These are phyloP conservation scores for Tupaia tana DNA, from an alignment of 2,113 vertebrate genomes.

Conservation along the genomic window DNA sequence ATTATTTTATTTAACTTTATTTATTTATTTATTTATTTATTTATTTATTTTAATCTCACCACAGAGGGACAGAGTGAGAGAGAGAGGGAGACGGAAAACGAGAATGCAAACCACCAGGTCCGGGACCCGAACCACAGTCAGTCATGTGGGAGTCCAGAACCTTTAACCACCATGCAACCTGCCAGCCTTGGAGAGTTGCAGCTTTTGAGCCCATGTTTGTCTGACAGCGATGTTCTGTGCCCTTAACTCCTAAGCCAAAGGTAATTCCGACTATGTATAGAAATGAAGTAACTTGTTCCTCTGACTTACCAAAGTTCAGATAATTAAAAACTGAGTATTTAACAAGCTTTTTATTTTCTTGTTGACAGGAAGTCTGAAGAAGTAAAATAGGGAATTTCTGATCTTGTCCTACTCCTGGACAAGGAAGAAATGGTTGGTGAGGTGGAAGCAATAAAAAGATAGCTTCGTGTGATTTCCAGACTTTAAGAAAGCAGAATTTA, in stretches of 20 bases:
- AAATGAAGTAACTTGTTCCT: neutral
- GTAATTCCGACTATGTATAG: neutral
- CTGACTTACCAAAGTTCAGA: neutral
- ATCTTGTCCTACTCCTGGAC: conserved; percentile 24
- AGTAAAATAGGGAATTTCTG: neutral
- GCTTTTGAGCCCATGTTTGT: neutral
- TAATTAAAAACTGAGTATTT: neutral
- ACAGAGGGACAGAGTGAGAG: too few species aligned
- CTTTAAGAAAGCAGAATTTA: neutral
- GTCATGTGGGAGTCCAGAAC: too few species aligned
- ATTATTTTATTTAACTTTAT: too few species aligned
- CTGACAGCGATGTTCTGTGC: neutral
- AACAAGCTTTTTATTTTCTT: neutral
- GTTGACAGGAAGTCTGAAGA: neutral
- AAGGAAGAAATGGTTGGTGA: neutral
- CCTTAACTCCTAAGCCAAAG: neutral
- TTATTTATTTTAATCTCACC: too few species aligned
- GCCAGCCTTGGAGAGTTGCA: neutral
- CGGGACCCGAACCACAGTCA: neutral
- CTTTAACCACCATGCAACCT: neutral
- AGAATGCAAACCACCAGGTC: too few species aligned
- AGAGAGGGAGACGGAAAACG: too few species aligned
- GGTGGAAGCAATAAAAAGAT: neutral
- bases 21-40: too few species aligned
- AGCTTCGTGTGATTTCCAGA: neutral